phyloP scores from a whole-genome alignment of 1,140 invertebrate genomes.

The Penaeus japonicus region DNA sequence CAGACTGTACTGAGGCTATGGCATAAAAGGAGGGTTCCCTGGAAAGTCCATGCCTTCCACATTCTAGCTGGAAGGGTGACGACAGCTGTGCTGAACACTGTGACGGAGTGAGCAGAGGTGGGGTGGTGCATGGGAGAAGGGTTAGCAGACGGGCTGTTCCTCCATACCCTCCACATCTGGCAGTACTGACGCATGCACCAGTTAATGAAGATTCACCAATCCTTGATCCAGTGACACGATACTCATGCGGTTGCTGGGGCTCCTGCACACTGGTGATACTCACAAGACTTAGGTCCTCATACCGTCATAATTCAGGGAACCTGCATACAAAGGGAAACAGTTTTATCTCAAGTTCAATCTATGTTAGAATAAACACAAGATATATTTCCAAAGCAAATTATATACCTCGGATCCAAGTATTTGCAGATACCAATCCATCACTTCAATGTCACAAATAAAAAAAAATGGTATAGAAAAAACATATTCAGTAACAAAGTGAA shows the following conservation, averaged over 20 bases:
- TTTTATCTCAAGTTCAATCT: not conserved
- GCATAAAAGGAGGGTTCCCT: slow-evolving; percentile 13
- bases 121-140: no score
- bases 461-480: no score
- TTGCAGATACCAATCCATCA: no score
- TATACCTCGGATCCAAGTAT: no score
- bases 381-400: no score
- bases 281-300: slow-evolving; percentile 62
- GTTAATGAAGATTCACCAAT: no score
- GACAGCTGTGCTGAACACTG: not conserved
- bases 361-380: not conserved
- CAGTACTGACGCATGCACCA: no score
- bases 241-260: slow-evolving; percentile 30
- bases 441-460: no score
- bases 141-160: no score
- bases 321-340: slow-evolving; percentile 55
- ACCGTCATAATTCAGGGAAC: slow-evolving; percentile 75
- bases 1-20: not conserved
- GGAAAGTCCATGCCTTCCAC: slow-evolving; percentile 6
- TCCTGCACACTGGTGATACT: slow-evolving; percentile 60
- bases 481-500: no score
- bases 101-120: not conserved
- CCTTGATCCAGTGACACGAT: slow-evolving; percentile 9
- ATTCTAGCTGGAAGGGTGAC: not conserved
- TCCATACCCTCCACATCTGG: no score